Evolutionary conservation across 2,888 invertebrate species (phyloP), one percentile per base, ranked within the genome.

Genomic region (Gastracanthus pulcherrimus): DNA sequence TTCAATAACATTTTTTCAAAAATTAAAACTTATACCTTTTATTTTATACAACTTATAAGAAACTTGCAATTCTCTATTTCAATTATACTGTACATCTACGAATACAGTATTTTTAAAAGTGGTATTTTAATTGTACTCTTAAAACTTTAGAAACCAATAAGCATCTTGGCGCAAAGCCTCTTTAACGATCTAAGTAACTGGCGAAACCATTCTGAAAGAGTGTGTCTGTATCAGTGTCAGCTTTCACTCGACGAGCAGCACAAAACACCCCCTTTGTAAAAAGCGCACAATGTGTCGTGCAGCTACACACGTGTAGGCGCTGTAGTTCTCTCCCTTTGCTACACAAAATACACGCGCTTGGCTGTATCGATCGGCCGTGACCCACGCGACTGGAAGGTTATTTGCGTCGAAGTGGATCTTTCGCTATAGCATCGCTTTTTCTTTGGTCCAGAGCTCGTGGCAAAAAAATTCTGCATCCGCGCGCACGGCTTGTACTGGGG

Each of bases 361-460:
- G n/a, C n/a, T n/a, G n/a, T n/a, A 77, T 77, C 77, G 77, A 77
- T 77, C 62, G 77, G n/a, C 77, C 77, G 16, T 77, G 77, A 77
- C 77, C 67, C 77, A 77, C 69, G 70, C 76, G 38, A 9, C 70
- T 13, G 13, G 66, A 79, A 72, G 79, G 66, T 72, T 79, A 78
- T 78, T 71, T 64, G 19, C 71, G 62, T 70, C 36, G 51, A 62
- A 41, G 36, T 34, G 62, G 26, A 48, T 23, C 75, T 48, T 4
- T 31, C 23, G 19, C 13, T 38, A 3, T n/a, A n/a, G n/a, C n/a
- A n/a, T n/a, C n/a, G 4, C 5, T 51, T 48, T 51, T 51, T 19
- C n/a, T 23, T 9, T 51, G 19, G 51, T 5, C 9, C 51, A 23
- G n/a, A n/a, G n/a, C 23, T n/a, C 41, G 41, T 45, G n/a, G n/a